A percentile compares a stretch with the other conserved stretches of the same genome.
Evolutionary conservation across 2,888 invertebrate genomes (phyloP).

Genomic region (Cosmorhoe ocellata): DNA sequence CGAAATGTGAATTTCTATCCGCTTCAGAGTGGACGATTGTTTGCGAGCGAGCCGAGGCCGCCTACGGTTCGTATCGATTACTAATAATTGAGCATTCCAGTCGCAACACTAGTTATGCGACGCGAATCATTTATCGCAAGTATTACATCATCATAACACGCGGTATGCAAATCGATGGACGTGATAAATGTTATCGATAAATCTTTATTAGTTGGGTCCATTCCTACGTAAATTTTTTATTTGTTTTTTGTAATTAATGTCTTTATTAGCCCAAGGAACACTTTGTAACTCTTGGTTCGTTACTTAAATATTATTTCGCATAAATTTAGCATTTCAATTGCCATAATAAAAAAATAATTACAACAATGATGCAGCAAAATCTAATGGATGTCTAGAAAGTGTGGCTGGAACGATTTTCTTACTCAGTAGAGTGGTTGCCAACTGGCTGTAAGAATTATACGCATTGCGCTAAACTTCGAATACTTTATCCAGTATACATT

Average conservation of each 20-base stretch:
- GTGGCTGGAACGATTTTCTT: background rate
- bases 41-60: constrained; percentile 20
- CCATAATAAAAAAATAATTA: no score
- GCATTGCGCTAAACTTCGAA: constrained; percentile 27
- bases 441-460: constrained; percentile 21
- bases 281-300: no score
- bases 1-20: constrained; percentile 6
- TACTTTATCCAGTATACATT: background rate
- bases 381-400: no score
- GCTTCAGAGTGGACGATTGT: constrained; percentile 3
- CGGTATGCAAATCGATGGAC: constrained; percentile 16
- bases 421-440: constrained; percentile 12
- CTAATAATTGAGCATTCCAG: constrained; percentile 27
- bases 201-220: background rate
- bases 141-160: constrained; percentile 7
- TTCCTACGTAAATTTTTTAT: no score
- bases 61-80: constrained; percentile 20
- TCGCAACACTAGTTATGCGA: constrained; percentile 22
- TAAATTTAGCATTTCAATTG: no score
- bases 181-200: constrained; percentile 13
- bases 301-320: no score
- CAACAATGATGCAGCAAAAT: constrained; percentile 13
- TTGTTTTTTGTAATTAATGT: no score
- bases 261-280: no score
- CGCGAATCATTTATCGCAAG: constrained; percentile 23